Base-by-base conservation (phyloP, 2,797 vertebrate genomes). In the Urophycis tenuis region DNA sequence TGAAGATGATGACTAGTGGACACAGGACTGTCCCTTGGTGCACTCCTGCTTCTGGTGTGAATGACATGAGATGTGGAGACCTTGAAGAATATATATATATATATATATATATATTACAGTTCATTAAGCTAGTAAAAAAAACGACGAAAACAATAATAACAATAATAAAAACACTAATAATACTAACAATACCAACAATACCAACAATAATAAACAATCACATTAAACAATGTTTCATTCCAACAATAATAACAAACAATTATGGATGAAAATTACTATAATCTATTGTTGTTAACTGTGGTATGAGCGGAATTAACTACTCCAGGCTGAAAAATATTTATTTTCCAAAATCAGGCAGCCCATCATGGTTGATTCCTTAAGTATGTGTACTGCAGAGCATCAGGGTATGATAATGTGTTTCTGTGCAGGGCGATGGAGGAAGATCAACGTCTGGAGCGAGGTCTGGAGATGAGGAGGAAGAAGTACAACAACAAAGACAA, bases 401-500 rank as follows among this genome's bases (percentile, higher is more conserved):
- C 3, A 49, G 33, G 29, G 60, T 67, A 3, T 60, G 10, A 60
- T 60, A 25, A 60, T 29, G 9, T 67, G 60, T 29, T 29, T 33
- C 1, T 35, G 39, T 75, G 5, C 80, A 96, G 96, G 49, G 95
- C 95, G 0, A 25, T 94, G 84, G 95, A 96, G 88, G 95, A 96
- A 80, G 95, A 96, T 5, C 95, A 94, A 82, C 91, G 95, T 29
- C 86, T 97, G 79, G 94, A 95, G 75, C 91, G 92, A 1, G 94
- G 96, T 5, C 87, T 96, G 29, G 94, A 96, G 82, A 92, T 93
- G 89, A 93, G 95, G 71, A 93, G 95, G 9, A 92, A 88, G 76
- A 96, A 96, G 87, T 89, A 91, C 86, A 95, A 89, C 89, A 94
- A 93, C 76, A 94, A 95, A 75, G 95, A 97, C 12, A 96, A 94